Percentiles rank a stretch among this genome's conserved stretches.
phyloP scores from a whole-genome alignment of 2,797 vertebrate genomes.

The Valencia hispanica region DNA sequence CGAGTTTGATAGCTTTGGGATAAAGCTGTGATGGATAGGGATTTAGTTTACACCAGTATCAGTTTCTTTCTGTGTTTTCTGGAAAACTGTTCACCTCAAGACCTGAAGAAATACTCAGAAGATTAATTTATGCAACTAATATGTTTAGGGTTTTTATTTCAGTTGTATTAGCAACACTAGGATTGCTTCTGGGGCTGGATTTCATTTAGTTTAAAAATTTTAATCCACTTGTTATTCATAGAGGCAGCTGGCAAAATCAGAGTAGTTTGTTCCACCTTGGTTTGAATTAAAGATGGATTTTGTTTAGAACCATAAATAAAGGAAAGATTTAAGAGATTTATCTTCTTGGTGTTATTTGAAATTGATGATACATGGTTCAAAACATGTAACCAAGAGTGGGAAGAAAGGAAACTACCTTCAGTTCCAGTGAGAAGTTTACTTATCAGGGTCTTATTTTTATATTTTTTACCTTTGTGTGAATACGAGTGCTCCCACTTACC shows the following conservation, averaged over 20 bases:
- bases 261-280: neutral
- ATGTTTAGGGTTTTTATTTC: neutral
- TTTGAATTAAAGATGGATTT: neutral
- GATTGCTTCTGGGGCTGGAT: neutral
- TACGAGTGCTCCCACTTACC: too few relatives aligned
- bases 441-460: neutral
- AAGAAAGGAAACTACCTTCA: neutral
- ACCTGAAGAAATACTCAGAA: neutral
- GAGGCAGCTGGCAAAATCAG: too few relatives aligned
- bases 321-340: neutral
- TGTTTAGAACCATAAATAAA: neutral
- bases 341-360: neutral
- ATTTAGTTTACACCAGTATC: neutral
- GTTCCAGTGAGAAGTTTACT: neutral
- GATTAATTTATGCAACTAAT: neutral
- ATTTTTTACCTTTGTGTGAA: too few relatives aligned
- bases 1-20: constrained; percentile 11
- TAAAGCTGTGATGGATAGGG: constrained; percentile 1
- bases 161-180: neutral
- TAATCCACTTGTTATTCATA: neutral
- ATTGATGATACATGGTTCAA: neutral
- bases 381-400: neutral
- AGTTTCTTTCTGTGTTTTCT: neutral
- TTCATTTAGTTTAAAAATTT: neutral
- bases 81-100: neutral